Base-by-base conservation (phyloP, 2,888 invertebrate genomes). In the Leucophenga maculata region DNA sequence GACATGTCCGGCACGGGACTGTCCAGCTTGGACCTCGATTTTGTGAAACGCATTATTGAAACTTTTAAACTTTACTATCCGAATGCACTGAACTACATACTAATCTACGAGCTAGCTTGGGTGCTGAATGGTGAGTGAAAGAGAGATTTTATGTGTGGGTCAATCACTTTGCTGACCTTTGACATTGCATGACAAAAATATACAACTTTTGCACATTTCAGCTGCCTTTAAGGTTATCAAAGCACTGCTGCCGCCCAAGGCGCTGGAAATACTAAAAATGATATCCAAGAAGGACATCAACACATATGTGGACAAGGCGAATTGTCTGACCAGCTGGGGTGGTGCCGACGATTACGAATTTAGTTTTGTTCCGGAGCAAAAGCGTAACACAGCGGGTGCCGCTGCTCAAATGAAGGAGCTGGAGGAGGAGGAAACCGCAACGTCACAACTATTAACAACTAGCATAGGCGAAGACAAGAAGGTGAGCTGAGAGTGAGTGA, bases 81-180 rank as follows among this genome's bases (percentile, higher is more conserved):
- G 0, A 92, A 92, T 86, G 93, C 94, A 83, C 88, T 96, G 73
- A 97, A 96, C 82, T 95, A 96, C 85, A 96, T 98, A 76, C 89
- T 98, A 46, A 94, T 98, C 67, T 96, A 91, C 86, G 97, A 98
- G 86, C 95, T 98, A 95, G 96, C 97, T 0, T 98, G 97, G 97
- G 92, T 97, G 0, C 88, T 98, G 71, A 96, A 94, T 82, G 93
- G 94, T 94, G 89, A 90, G 90, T 86, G 16, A 31, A 3, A 26
- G 48, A 22, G 52, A n/a, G n/a, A n/a, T n/a, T n/a, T n/a, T n/a
- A n/a, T 52, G 14, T 39, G 11, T 11, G 11, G 39, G 6, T 39
- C 9, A 60, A 60, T 46, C 6, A 64, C 8, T 48, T 13, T 48
- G 18, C 50, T 26, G 62, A 54, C 32, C 14, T 52, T 66, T 64